Percentiles rank a stretch among this genome's conserved stretches.
Conservation (phyloP, 2,797 vertebrate genomes). For the Anguilla marmorata region DNA sequence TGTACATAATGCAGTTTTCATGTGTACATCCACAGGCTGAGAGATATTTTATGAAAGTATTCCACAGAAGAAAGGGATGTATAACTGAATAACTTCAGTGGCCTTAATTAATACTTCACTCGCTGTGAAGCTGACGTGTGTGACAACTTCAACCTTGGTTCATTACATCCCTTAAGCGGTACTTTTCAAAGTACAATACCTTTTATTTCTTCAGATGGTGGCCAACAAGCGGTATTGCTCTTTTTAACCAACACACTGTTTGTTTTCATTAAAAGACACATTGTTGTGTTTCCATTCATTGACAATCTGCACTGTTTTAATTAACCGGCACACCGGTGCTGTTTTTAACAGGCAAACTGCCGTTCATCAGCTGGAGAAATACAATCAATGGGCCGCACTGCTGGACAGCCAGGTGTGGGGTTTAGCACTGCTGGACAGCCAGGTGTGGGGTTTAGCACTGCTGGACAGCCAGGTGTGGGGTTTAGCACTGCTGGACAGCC, state of each 20-base stretch:
- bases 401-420: neutral
- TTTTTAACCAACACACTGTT: neutral
- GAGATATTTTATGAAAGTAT: neutral
- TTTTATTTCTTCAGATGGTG: neutral
- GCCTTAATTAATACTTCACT: neutral
- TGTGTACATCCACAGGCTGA: neutral
- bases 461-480: neutral
- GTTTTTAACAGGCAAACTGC: neutral
- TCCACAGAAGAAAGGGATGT: neutral
- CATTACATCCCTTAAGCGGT: neutral
- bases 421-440: no score
- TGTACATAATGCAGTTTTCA: neutral
- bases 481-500: neutral
- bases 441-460: no score
- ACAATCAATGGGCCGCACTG: neutral
- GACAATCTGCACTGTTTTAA: neutral
- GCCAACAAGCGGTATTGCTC: neutral
- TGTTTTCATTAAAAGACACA: neutral
- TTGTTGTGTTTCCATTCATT: neutral
- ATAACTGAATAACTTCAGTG: neutral
- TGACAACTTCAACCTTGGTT: neutral
- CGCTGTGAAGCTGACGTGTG: neutral
- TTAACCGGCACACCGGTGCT: neutral
- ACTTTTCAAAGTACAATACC: neutral
- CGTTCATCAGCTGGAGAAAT: slow-evolving; percentile 19